Evolutionary conservation across 2,888 invertebrate species (phyloP).

Genomic region (Cerceris rybyensis): DNA sequence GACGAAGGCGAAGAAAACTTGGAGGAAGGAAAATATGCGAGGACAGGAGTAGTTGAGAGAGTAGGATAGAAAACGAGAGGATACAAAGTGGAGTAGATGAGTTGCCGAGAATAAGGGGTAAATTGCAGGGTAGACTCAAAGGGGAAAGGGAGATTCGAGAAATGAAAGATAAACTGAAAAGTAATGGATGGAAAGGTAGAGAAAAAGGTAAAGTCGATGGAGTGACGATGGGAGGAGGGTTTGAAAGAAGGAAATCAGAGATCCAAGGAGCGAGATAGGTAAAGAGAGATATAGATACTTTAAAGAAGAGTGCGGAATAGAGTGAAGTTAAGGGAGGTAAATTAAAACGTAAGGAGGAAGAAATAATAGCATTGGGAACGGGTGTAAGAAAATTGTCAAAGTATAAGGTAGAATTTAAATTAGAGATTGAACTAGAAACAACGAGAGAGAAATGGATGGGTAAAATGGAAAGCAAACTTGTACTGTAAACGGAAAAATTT

Average conservation of each 20-base stretch:
- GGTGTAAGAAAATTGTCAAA: no score
- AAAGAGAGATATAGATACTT: slow-evolving; percentile 12
- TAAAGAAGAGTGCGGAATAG: not conserved
- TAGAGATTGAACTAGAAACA: no score
- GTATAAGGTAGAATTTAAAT: no score
- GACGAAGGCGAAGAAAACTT: no score
- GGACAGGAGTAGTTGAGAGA: no score
- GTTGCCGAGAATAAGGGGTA: slow-evolving; percentile 22
- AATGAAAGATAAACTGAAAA: slow-evolving; percentile 21
- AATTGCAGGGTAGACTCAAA: slow-evolving; percentile 25
- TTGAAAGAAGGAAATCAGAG: slow-evolving; percentile 3
- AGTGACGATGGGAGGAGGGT: not conserved
- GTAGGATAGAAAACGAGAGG: slow-evolving; percentile 13
- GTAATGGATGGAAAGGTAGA: not conserved
- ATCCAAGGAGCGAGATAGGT: slow-evolving; percentile 6
- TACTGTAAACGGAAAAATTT: no score
- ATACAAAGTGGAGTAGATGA: slow-evolving; percentile 17
- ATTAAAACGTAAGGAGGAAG: slow-evolving; percentile 1
- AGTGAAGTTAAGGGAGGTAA: slow-evolving; percentile 10
- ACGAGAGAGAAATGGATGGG: no score
- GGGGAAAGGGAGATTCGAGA: slow-evolving; percentile 28
- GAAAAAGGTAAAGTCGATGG: not conserved
- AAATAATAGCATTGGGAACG: no score
- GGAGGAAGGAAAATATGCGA: no score
- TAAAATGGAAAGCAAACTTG: no score